phyloP scores from a whole-genome alignment of 2,888 invertebrate genomes.

The Mimumesa dahlbomi region DNA sequence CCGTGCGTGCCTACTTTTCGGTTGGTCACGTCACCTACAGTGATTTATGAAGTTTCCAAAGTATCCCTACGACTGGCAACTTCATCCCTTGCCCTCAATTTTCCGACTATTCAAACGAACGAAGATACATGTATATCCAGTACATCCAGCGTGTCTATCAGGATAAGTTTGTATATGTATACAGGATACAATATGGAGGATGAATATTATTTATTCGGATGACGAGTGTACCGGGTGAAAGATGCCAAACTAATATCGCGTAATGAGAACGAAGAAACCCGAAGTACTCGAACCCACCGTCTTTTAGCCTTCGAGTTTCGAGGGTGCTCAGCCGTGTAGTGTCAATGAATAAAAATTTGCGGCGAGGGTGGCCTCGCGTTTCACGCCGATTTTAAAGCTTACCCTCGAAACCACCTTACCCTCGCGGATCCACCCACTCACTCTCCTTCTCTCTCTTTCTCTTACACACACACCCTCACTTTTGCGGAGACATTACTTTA shows the following conservation, averaged over 20 bases:
- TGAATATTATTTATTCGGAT: too few relatives aligned
- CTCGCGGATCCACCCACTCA: constrained; percentile 7
- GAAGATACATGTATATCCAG: neutral
- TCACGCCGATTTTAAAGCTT: constrained; percentile 77
- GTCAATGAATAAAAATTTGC: constrained; percentile 80
- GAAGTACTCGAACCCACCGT: constrained; percentile 56
- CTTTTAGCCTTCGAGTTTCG: constrained; percentile 64
- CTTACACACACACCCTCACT: constrained; percentile 15
- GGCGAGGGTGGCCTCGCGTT: constrained; percentile 72
- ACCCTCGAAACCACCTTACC: constrained; percentile 54
- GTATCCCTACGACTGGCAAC: constrained; percentile 58
- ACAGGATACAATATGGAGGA: too few relatives aligned
- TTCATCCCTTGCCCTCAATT: constrained; percentile 52
- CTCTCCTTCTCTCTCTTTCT: constrained; percentile 17
- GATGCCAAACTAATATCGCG: constrained; percentile 16
- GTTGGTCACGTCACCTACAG: constrained; percentile 42
- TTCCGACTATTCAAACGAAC: constrained; percentile 38
- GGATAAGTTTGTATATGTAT: too few relatives aligned
- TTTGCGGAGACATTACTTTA: constrained; percentile 70
- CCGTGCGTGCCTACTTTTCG: constrained; percentile 52
- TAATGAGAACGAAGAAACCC: constrained; percentile 38
- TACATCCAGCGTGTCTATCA: too few relatives aligned
- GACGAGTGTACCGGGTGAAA: neutral
- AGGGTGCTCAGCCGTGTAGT: constrained; percentile 75
- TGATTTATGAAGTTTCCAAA: constrained; percentile 68